Conservation (phyloP, 1,140 invertebrate genomes). For the Rhyzopertha dominica region DNA sequence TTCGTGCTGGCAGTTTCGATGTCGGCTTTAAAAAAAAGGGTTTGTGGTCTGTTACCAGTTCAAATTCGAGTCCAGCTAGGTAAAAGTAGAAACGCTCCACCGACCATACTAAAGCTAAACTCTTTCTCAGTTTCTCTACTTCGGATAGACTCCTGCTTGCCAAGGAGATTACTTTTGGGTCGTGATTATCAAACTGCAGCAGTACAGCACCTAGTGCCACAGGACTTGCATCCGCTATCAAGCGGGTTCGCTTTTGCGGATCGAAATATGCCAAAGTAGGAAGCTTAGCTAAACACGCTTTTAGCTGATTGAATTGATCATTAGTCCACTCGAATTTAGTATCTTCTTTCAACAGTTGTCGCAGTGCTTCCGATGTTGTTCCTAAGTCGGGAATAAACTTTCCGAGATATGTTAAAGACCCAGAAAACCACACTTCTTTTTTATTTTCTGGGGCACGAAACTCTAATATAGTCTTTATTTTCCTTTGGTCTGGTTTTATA, state of each 20-base stretch:
- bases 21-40: conserved; percentile 7
- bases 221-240: conserved; percentile 48
- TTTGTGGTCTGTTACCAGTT: conserved; percentile 34
- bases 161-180: conserved; percentile 33
- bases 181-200: conserved; percentile 21
- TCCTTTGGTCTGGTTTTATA: conserved; percentile 17
- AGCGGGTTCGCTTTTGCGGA: conserved; percentile 30
- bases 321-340: conserved; percentile 21
- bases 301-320: conserved; percentile 18
- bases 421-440: conserved; percentile 27
- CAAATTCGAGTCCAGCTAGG: conserved; percentile 37
- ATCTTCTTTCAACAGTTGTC: conserved; percentile 22
- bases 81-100: conserved; percentile 40
- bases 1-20: conserved; percentile 32
- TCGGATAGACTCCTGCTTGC: conserved; percentile 43
- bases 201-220: conserved; percentile 43
- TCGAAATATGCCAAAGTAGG: conserved; percentile 48
- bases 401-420: conserved; percentile 24
- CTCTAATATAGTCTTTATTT: conserved; percentile 16
- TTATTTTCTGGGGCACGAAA: conserved; percentile 19
- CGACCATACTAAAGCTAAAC: conserved; percentile 39
- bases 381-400: conserved; percentile 27
- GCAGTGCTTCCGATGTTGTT: conserved; percentile 20
- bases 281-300: conserved; percentile 12
- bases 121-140: conserved; percentile 46